Base-by-base conservation (phyloP, 2,888 invertebrate species). In the Metalampra italica region DNA sequence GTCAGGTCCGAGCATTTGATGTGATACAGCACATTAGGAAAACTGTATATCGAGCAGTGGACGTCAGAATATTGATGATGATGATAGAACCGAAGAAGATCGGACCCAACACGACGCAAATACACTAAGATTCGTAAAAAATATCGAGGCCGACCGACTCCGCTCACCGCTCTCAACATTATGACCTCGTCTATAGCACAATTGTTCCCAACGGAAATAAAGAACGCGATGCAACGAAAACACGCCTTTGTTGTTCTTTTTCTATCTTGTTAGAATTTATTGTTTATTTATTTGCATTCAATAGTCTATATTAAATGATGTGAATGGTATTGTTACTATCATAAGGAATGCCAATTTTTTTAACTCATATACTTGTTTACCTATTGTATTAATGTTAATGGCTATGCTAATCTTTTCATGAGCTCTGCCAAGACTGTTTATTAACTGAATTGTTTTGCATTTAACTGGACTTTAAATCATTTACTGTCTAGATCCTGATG, bases 231-330 rank as follows among this genome's bases (percentile, higher is more conserved):
- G 51, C 54, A 58, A 54, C 56, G 56, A 56, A 60, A 55, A 59
- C 60, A 59, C 52, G 45, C 40, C 44, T 46, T 53, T 53, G 56
- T 66, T 66, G 63, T 67, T 62, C 51, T 56, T 60, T 62, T 60
- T 61, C 59, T 53, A 51, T 59, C 40, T 43, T 14, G 43, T 14
- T 12, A 14, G 58, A 56, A 60, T 50, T 61, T 53, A 64, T 62
- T 66, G 66, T 62, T 57, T 61, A 48, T 67, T 62, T 70, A 60
- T 67, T 68, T 68, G 61, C 64, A 65, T 67, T 67, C 61, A 66
- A 64, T 60, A 14, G 34, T 13, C 11, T 39, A 32, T 40, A 9
- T 11, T 11, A 43, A 9, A 5, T 22, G 22, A 22, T 22, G 22
- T 22, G 22, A 22, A 22, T 22, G 22, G 5, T 30, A n/a, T 15